Conservation (phyloP, 2,888 invertebrate species). For the Xanthostigma xanthostigma region DNA sequence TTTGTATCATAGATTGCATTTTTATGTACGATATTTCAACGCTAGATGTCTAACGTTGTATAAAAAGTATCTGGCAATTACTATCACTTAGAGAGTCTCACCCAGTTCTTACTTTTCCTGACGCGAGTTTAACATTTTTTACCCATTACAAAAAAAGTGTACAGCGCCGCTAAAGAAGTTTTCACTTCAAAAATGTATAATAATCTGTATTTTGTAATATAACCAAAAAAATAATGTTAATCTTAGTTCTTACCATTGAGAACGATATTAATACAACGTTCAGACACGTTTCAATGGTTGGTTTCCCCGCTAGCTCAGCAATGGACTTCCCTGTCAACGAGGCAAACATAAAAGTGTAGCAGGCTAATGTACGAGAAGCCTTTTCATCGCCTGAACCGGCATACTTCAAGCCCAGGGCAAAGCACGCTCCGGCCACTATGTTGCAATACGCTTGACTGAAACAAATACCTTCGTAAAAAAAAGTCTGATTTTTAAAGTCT, state of each 20-base stretch:
- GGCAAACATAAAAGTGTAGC: slow-evolving; percentile 55
- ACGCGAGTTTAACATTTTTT: too few species aligned
- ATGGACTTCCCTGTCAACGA: slow-evolving; percentile 51
- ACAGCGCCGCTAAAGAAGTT: too few species aligned
- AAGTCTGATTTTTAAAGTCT: not conserved
- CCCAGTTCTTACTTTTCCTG: too few species aligned
- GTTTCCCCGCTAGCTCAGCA: slow-evolving; percentile 77
- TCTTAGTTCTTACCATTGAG: slow-evolving; percentile 44
- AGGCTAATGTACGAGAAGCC: slow-evolving; percentile 65
- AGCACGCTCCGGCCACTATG: slow-evolving; percentile 86
- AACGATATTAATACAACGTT: slow-evolving; percentile 69
- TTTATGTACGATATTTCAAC: too few species aligned
- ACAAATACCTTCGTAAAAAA: slow-evolving; percentile 9
- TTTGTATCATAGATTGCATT: too few species aligned
- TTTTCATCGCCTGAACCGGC: slow-evolving; percentile 79
- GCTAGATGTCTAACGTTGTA: too few species aligned
- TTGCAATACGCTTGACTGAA: slow-evolving; percentile 90
- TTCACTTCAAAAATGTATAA: too few species aligned
- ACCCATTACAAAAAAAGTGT: too few species aligned
- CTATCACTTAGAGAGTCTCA: too few species aligned
- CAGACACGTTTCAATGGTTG: slow-evolving; percentile 78
- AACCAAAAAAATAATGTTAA: too few species aligned
- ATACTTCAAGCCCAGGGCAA: slow-evolving; percentile 83
- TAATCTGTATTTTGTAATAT: not conserved
- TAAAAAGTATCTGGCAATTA: too few species aligned